Base-by-base conservation (phyloP, 2,888 invertebrate species). In the Gibbula magus region DNA sequence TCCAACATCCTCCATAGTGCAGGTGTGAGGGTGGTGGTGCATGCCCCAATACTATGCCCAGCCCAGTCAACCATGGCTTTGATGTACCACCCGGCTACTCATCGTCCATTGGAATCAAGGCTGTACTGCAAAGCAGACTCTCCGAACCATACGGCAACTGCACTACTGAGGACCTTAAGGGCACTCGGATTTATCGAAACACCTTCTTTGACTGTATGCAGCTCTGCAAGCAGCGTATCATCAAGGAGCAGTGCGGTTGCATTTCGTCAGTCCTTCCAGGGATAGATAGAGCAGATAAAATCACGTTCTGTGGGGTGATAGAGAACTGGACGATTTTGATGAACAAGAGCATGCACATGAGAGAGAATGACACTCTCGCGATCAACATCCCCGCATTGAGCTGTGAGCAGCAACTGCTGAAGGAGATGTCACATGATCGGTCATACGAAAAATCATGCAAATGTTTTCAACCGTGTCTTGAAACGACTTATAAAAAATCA, bases 41-140 rank as follows among this genome's bases (percentile, higher is more conserved):
- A 91, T 83, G 89, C 90, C 7, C 91, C 35, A 88, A 91, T 80
- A 91, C 91, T 1, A 89, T 89, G 87, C 91, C 91, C 0, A 90
- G 89, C 67, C 91, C 91, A 0, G 88, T 90, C n/a, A 90, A 91
- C 73, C 89, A 89, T 73, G 91, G 91, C 8, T 89, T 91, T 82
- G 91, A 91, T 78, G 87, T 91, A 54, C 90, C 91, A 0, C 91
- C 91, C 4, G 91, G 91, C 5, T 91, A 88, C 77, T 91, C 91
- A 0, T 89, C 91, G 1, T 91, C 91, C 20, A 88, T 90, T 13
- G 89, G 90, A 8, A 78, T 91, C 18, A 90, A 90, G 81, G 89
- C 90, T 0, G 85, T 89, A 4, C 80, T 89, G 32, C 87, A 90
- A 79, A 84, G 88, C 0, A 81, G 89, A 18, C 84, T 88, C 25